These are phyloP conservation scores for Acipenser ruthenus DNA, from an alignment of 2,797 vertebrate species.

Conservation along the genomic window DNA sequence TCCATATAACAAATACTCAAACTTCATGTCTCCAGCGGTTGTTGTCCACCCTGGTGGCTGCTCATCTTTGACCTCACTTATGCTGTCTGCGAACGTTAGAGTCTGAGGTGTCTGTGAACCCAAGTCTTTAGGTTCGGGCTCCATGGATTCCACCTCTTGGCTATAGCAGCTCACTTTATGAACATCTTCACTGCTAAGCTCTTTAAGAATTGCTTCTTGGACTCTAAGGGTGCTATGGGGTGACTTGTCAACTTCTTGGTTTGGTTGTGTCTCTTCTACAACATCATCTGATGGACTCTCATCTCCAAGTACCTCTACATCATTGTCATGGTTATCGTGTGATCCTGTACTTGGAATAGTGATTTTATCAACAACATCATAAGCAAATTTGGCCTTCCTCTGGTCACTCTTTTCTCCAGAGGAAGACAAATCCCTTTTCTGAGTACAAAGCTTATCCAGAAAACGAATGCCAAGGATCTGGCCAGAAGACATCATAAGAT, in stretches of 20 bases:
- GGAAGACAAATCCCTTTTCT: constrained; percentile 83
- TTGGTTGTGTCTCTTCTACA: constrained; percentile 72
- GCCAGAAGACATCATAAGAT: constrained; percentile 92
- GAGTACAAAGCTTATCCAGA: constrained; percentile 88
- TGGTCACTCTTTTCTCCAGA: constrained; percentile 56
- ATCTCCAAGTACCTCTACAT: constrained; percentile 70
- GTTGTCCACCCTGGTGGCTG: constrained; percentile 86
- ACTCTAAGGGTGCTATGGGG: constrained; percentile 73
- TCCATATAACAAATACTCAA: constrained; percentile 87
- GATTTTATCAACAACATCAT: constrained; percentile 50
- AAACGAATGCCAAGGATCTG: constrained; percentile 91
- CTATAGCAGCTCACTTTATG: constrained; percentile 91
- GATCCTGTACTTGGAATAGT: constrained; percentile 71
- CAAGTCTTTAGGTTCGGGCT: constrained; percentile 71
- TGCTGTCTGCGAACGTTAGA: constrained; percentile 77
- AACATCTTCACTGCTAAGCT: constrained; percentile 87
- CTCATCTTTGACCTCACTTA: constrained; percentile 82
- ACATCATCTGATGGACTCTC: constrained; percentile 78
- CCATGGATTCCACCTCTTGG: constrained; percentile 86
- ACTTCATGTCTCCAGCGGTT: constrained; percentile 84
- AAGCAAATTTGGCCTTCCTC: constrained; percentile 59
- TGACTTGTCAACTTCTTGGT: constrained; percentile 74
- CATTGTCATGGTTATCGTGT: constrained; percentile 77
- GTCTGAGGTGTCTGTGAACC: constrained; percentile 79
- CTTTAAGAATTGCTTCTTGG: constrained; percentile 89